Evolutionary conservation across 2,888 invertebrate genomes (phyloP).

Genomic region (Tiphia femorata): DNA sequence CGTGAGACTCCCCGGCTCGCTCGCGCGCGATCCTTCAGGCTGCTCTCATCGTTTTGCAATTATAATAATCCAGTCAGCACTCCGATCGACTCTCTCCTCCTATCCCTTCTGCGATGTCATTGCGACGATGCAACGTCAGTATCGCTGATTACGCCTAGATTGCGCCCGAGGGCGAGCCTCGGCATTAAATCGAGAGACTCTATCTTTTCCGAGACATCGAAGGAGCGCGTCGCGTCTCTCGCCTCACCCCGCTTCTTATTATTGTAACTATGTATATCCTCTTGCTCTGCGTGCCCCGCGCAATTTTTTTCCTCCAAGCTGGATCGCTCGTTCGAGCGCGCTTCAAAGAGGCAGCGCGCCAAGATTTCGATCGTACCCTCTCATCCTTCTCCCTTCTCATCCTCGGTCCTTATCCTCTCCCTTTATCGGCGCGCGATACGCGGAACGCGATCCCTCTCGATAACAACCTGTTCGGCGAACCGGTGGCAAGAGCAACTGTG

Average conservation of each 20-base stretch:
- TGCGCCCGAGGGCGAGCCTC: not conserved
- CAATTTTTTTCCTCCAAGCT: not conserved
- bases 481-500: no score
- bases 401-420: no score
- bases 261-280: slow-evolving; percentile 1
- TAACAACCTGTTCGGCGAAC: no score
- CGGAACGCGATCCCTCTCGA: no score
- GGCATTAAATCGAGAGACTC: not conserved
- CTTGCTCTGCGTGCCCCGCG: not conserved
- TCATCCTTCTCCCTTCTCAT: not conserved
- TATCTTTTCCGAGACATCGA: not conserved
- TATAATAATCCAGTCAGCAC: slow-evolving; percentile 46
- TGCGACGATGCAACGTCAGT: slow-evolving; percentile 37
- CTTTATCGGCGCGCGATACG: no score
- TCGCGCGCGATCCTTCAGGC: not conserved
- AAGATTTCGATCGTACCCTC: not conserved
- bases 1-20: slow-evolving; percentile 13
- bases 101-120: slow-evolving; percentile 36
- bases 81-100: slow-evolving; percentile 40
- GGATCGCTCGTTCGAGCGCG: no score
- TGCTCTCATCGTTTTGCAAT: slow-evolving; percentile 39
- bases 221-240: not conserved
- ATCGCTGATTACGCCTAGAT: slow-evolving; percentile 25
- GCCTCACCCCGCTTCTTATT: slow-evolving; percentile 1
- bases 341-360: no score